Conservation (phyloP, 1,140 invertebrate species). For the Aporrectodea caliginosa region DNA sequence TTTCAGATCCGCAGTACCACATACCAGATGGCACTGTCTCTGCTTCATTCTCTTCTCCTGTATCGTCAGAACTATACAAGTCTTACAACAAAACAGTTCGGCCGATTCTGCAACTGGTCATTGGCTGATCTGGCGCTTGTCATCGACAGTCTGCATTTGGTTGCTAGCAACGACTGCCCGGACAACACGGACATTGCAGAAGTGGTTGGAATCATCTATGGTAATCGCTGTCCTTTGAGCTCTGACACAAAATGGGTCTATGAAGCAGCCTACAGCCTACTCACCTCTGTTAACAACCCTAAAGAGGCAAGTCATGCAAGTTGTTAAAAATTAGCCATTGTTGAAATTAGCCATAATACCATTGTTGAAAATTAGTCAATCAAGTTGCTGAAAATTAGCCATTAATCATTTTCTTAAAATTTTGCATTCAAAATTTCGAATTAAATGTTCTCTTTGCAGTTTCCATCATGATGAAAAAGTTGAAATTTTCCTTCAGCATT, state of each 20-base stretch:
- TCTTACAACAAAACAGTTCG: background rate
- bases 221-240: background rate
- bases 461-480: too few relatives aligned
- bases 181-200: background rate
- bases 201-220: background rate
- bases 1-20: background rate
- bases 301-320: background rate
- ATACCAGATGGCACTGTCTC: background rate
- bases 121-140: background rate
- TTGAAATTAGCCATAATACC: too few relatives aligned
- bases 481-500: too few relatives aligned
- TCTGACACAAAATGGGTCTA: background rate
- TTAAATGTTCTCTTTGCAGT: too few relatives aligned
- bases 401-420: too few relatives aligned
- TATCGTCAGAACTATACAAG: background rate
- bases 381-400: too few relatives aligned
- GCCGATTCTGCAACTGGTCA: background rate
- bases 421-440: too few relatives aligned
- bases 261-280: background rate
- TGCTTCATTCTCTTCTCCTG: background rate
- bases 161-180: background rate
- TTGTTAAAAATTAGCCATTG: too few relatives aligned
- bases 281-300: background rate
- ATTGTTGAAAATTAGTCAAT: too few relatives aligned
- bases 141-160: background rate